Evolutionary conservation across 2,888 invertebrate species (phyloP), one percentile per base, ranked within the genome.

Genomic region (Alcis repandata): DNA sequence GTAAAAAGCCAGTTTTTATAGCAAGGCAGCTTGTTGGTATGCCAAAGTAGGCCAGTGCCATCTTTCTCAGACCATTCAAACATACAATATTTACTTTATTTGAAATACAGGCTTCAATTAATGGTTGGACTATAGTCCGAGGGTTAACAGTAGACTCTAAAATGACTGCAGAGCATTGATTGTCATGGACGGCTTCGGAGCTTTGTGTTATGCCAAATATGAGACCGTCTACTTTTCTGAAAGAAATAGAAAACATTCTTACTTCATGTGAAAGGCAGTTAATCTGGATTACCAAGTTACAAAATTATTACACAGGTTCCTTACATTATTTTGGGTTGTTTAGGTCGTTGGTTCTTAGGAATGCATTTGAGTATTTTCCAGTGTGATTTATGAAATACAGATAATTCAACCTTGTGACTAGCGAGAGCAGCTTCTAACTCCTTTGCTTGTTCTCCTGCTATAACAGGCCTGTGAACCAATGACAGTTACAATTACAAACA

Each of bases 1-100:
- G 20, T 52, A 88, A 68, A 61, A 20, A 67, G 32, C 82, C 72
- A 46, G 70, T 73, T 79, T 84, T 85, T 19, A 94, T 67, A 40
- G 91, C 92, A 57, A 94, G 73, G 62, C 91, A 91, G 74, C 87
- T 87, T 32, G 93, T 90, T 59, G 87, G 76, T 65, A 94, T 85
- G 0, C 94, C 93, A 82, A 93, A 92, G 68, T 84, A 75, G 0
- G 36, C 62, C 43, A 75, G 65, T 63, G 83, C 79, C 0, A 79
- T 63, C 68, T 79, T 79, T 65, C 84, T 88, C 4, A 94, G 77
- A 46, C 83, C 82, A 54, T 78, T 76, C n/a, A 94, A 69, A 72
- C 94, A 92, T 9, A 94, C 59, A 17, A 88, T 69, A 19, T 93
- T 91, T 58, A 92, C 71, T 46, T 81, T 71, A 8, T 74, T 77